phyloP scores from a whole-genome alignment of 2,113 vertebrate species.

The Dunckerocampus dactyliophorus region DNA sequence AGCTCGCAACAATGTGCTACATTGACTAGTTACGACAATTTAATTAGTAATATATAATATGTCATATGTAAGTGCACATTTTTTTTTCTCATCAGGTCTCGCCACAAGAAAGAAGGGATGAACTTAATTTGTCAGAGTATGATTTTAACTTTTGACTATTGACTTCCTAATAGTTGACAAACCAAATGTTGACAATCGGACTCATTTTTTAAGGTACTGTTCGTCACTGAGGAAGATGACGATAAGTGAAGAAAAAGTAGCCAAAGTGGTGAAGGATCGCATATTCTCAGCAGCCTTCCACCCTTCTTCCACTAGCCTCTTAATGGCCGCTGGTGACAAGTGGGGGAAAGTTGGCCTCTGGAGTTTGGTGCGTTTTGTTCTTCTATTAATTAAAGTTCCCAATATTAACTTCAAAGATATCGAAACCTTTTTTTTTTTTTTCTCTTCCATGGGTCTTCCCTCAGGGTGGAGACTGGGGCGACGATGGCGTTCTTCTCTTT shows the following conservation, averaged over 20 bases:
- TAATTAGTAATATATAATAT: not conserved
- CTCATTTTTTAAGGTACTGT: slow-evolving; percentile 69
- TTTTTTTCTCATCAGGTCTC: slow-evolving; percentile 25
- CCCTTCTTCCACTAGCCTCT: slow-evolving; percentile 71
- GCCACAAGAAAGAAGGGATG: slow-evolving; percentile 16
- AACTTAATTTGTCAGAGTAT: slow-evolving; percentile 50
- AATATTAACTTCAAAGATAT: not conserved
- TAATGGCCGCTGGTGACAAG: slow-evolving; percentile 83
- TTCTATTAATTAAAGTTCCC: not conserved
- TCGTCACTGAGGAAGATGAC: slow-evolving; percentile 71
- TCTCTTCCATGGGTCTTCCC: slow-evolving; percentile 4
- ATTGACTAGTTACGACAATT: too few relatives aligned
- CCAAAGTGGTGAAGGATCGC: slow-evolving; percentile 75
- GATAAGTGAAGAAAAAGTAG: slow-evolving; percentile 61
- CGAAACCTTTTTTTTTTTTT: not conserved
- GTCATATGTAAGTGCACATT: too few relatives aligned
- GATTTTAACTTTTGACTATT: slow-evolving; percentile 8
- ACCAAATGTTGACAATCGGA: not conserved
- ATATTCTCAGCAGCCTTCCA: slow-evolving; percentile 81
- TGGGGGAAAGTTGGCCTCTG: slow-evolving; percentile 82
- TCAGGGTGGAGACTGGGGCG: slow-evolving; percentile 67
- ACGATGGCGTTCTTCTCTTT: slow-evolving; percentile 71
- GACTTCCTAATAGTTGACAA: not conserved
- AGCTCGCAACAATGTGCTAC: not conserved
- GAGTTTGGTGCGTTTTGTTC: slow-evolving; percentile 75